Base-by-base conservation (phyloP, 2,888 invertebrate species). In the Sphaeridia pumilis region DNA sequence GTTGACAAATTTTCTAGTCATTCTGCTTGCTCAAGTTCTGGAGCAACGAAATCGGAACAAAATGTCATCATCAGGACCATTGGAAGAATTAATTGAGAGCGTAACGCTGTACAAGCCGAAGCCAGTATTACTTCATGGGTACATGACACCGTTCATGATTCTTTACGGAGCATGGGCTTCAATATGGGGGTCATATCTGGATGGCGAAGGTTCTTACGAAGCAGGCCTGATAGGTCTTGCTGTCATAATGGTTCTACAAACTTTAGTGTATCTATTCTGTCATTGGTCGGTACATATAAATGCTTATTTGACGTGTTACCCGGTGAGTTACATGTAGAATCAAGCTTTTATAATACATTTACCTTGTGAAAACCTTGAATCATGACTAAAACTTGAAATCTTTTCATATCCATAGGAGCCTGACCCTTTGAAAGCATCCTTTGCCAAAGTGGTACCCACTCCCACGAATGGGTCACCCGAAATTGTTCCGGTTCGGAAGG, bases 401-500 rank as follows among this genome's bases (percentile, higher is more conserved):
- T n/a, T n/a, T n/a, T n/a, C 70, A n/a, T n/a, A n/a, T n/a, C n/a
- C n/a, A n/a, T n/a, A 89, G 83, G 84, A 81, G 47, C 80, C 77
- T 67, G 76, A 81, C 70, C 86, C 90, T 3, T 72, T 75, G 27
- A 76, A 78, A 67, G 92, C 94, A 22, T 80, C 82, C 59, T 77
- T 90, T 62, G 93, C 82, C 0, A 94, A 94, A 76, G 95, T 98
- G 27, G 82, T 89, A 12, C 98, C 98, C 21, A 94, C 92, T 20
- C 82, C 87, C 2, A 97, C 98, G 69, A 98, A 98, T 80, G 98
- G 98, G 38, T 92, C 86, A 66, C 83, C 94, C 22, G 95, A 98
- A 74, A 77, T 99, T 65, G 89, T 97, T 17, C 77, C 74, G 62
- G 74, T 99, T 35, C 78, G 81, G 59, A 78, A 78, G 64, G 74